Conservation (phyloP, 2,888 invertebrate genomes). For the Deladenus siricidicola region DNA sequence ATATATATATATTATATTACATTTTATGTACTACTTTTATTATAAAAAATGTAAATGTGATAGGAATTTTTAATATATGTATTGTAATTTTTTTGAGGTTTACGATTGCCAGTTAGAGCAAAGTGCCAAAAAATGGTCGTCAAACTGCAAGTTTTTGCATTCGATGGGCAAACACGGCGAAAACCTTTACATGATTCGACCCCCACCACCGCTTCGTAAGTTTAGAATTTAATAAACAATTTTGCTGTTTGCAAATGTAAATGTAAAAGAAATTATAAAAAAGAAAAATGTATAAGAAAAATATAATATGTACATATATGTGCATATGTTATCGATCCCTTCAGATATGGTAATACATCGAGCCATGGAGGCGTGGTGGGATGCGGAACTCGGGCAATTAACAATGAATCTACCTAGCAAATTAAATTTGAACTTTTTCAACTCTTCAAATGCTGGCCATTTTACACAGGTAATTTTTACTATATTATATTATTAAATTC, state of each 20-base stretch:
- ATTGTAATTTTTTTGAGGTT: background rate
- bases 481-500: no score
- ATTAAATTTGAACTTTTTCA: background rate
- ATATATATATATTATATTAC: no score
- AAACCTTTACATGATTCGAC: background rate
- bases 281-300: no score
- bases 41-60: no score
- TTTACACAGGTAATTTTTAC: slow-evolving; percentile 2
- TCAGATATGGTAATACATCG: background rate
- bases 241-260: no score
- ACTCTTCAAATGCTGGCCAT: slow-evolving; percentile 1
- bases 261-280: no score
- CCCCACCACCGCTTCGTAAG: background rate
- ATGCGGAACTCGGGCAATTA: background rate
- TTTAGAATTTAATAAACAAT: background rate
- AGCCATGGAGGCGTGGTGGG: slow-evolving; percentile 6
- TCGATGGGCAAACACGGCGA: slow-evolving; percentile 6
- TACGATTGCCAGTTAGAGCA: slow-evolving; percentile 3
- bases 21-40: no score
- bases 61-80: background rate
- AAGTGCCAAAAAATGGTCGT: slow-evolving; percentile 1
- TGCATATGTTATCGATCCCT: no score
- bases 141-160: background rate
- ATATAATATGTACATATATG: no score
- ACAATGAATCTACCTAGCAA: background rate